phyloP scores from a whole-genome alignment of 2,797 vertebrate genomes.

The Eospalax fontanierii region DNA sequence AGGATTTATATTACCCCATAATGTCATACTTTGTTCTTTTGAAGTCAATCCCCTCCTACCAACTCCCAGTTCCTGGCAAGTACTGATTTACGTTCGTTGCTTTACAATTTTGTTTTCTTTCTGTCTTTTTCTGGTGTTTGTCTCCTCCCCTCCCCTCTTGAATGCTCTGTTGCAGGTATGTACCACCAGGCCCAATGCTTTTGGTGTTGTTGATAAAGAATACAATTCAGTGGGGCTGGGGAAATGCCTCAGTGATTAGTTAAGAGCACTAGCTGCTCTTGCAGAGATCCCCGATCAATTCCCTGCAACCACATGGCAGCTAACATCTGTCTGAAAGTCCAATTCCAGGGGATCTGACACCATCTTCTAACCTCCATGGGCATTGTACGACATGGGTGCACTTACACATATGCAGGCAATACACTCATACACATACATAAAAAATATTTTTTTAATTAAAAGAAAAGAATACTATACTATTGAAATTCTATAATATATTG shows the following conservation, averaged over 20 bases:
- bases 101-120: not conserved
- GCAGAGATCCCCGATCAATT: no score
- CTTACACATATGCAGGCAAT: no score
- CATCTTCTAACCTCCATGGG: no score
- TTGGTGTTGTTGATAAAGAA: not conserved
- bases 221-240: not conserved
- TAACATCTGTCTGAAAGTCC: no score
- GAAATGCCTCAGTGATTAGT: no score
- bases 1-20: not conserved
- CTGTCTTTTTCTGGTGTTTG: not conserved
- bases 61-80: not conserved
- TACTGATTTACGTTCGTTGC: not conserved
- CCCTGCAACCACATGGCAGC: no score
- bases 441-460: no score
- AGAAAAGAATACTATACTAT: not conserved
- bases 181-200: not conserved
- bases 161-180: not conserved
- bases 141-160: not conserved
- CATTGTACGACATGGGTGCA: no score
- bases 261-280: no score
- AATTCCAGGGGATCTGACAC: no score
- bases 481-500: not conserved
- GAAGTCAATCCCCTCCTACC: not conserved
- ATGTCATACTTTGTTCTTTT: not conserved
- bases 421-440: no score